Conservation (phyloP, 2,888 invertebrate genomes). For the Glaucopsyche alexis region DNA sequence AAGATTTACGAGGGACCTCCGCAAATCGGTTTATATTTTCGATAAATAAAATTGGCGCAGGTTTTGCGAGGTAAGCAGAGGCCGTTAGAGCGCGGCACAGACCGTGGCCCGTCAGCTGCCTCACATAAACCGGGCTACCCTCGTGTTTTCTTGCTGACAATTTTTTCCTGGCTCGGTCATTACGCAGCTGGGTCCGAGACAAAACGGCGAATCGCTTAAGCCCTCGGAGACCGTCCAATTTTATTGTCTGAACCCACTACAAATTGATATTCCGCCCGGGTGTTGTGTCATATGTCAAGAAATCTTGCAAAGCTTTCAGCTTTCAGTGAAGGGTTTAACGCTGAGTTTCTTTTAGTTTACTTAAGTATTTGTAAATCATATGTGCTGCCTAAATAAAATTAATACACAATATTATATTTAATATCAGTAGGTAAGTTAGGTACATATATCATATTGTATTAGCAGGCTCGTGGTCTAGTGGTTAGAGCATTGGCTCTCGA, state of each 20-base stretch:
- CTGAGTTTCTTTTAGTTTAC: not conserved
- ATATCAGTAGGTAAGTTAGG: too few species aligned
- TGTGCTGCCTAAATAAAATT: too few species aligned
- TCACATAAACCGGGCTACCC: constrained; percentile 79
- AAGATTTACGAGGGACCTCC: constrained; percentile 76
- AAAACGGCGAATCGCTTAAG: constrained; percentile 81
- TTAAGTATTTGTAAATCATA: not conserved
- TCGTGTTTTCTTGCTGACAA: constrained; percentile 80
- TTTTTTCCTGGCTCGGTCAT: constrained; percentile 79
- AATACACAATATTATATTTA: too few species aligned
- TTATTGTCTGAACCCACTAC: constrained; percentile 77
- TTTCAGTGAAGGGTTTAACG: constrained; percentile 46
- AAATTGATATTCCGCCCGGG: constrained; percentile 77
- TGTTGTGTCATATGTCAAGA: constrained; percentile 51
- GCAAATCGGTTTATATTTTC: constrained; percentile 81
- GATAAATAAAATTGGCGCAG: constrained; percentile 80
- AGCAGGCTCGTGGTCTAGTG: too few species aligned
- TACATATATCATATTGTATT: too few species aligned
- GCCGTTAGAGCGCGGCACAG: constrained; percentile 72
- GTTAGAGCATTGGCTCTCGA: too few species aligned
- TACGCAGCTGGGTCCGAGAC: constrained; percentile 80
- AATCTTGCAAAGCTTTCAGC: constrained; percentile 21
- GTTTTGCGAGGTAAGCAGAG: constrained; percentile 79
- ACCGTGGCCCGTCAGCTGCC: constrained; percentile 45
- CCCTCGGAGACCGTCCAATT: constrained; percentile 79